Base-by-base conservation (phyloP, 2,888 invertebrate species). In the Dasysyrphus tricinctus region DNA sequence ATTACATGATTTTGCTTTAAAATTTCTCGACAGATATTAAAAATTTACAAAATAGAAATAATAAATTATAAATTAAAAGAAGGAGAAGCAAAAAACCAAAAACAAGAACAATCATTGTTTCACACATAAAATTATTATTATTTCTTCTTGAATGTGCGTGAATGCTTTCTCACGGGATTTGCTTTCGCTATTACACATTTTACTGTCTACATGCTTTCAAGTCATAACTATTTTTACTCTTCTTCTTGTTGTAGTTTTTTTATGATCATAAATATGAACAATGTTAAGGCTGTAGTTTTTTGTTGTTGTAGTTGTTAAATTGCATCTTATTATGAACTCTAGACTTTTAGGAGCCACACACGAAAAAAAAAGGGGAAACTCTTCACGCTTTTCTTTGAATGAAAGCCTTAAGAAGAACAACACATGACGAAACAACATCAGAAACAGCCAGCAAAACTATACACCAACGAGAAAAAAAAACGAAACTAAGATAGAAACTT, bases 401-500 rank as follows among this genome's bases (percentile, higher is more conserved):
- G 54, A 59, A 85, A 73, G 77, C 59, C 80, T 54, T 29, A 80
- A 73, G 34, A 47, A 76, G 70, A 76, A 74, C 61, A 80, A 39
- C 29, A 54, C 54, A 69, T 69, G 49, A 44, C 59, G 39, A 70
- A 54, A 72, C 34, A 74, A 12, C 49, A n/a, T n/a, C n/a, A 24
- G 24, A 24, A 24, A 24, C 51, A 24, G 6, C 24, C 5, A 44
- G 3, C 7, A 65, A 54, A 34, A 47, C 56, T 51, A 69, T 32
- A 7, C 47, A 56, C 24, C 2, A 24, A 24, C 63, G 51, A n/a
- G n/a, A 79, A 74, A 74, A 70, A 59, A 72, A 65, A 80, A 81
- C 70, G 61, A 86, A 82, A 82, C 82, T 75, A 74, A 63, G 56
- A 74, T 74, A 81, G 84, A 86, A 82, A 78, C 85, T 82, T 82